Evolutionary conservation across 30 jellyfish, hydroid and myxozoan species (phyloP).

Genomic region (Aurelia sp.): DNA sequence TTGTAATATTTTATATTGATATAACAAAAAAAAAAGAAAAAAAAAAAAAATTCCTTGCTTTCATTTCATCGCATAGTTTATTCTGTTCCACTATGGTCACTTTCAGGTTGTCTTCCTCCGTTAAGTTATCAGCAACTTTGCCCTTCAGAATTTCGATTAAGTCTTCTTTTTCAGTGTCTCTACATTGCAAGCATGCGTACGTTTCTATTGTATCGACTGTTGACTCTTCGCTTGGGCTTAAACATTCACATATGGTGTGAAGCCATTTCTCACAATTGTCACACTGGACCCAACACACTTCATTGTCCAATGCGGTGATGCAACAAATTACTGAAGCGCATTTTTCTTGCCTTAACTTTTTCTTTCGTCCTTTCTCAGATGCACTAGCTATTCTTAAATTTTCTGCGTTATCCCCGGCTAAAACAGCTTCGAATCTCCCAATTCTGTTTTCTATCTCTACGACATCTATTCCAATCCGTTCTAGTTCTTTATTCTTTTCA

Average conservation of each 20-base stretch:
- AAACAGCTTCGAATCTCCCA: too few relatives aligned
- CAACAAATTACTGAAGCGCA: not conserved
- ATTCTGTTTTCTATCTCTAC: too few relatives aligned
- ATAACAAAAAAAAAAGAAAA: too few relatives aligned
- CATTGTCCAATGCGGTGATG: not conserved
- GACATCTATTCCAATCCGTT: too few relatives aligned
- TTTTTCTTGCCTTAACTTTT: not conserved
- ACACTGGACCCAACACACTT: conserved; percentile 21
- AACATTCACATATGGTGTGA: conserved; percentile 20
- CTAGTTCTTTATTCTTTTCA: too few relatives aligned
- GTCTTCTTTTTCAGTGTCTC: not conserved
- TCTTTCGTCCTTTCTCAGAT: too few relatives aligned
- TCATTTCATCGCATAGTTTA: not conserved
- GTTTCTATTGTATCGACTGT: not conserved
- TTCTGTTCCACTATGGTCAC: not conserved
- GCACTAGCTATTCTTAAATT: too few relatives aligned
- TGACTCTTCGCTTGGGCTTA: conserved; percentile 21
- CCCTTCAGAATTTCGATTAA: not conserved
- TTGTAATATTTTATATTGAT: too few relatives aligned
- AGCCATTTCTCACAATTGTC: conserved; percentile 14
- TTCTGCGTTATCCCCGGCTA: too few relatives aligned
- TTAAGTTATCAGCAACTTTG: not conserved
- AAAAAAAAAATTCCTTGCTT: too few relatives aligned
- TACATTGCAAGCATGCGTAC: not conserved
- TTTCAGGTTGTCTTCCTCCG: not conserved